Percentiles rank a stretch among this genome's conserved stretches.
Conservation (phyloP, 2,797 vertebrate species). For the Poecilia gillii region DNA sequence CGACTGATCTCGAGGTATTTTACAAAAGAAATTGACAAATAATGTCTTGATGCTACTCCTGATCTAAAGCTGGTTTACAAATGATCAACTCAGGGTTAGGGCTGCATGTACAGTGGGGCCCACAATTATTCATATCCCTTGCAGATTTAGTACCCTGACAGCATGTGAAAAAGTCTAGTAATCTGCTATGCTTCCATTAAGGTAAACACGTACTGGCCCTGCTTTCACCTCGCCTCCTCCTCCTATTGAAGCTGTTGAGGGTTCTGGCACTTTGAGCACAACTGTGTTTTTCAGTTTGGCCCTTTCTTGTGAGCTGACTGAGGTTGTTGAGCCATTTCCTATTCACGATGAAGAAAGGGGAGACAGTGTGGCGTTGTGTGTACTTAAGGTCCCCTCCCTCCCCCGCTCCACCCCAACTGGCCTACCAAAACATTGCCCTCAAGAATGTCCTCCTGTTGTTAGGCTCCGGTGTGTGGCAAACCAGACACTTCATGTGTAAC, state of each 20-base stretch:
- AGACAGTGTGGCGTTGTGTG: conserved; percentile 31
- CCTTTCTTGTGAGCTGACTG: conserved; percentile 49
- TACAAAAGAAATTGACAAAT: neutral
- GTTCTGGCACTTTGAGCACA: conserved; percentile 26
- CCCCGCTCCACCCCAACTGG: conserved; percentile 1
- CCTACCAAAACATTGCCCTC: conserved; percentile 46
- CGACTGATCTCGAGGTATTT: neutral
- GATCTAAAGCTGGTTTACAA: neutral
- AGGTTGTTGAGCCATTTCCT: conserved; percentile 53
- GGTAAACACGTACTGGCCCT: conserved; percentile 5
- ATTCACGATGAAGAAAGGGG: conserved; percentile 38
- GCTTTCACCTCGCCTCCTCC: neutral
- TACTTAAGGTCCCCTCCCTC: conserved; percentile 48
- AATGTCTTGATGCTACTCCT: neutral
- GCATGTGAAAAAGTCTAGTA: neutral
- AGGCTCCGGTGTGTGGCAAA: conserved; percentile 28
- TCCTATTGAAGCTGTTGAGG: neutral
- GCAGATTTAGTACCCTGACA: neutral
- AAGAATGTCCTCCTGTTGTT: conserved; percentile 42
- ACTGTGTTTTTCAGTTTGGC: conserved; percentile 23
- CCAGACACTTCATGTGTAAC: conserved; percentile 1
- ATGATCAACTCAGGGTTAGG: neutral
- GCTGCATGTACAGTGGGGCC: neutral
- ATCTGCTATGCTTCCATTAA: conserved; percentile 34
- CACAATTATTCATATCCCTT: neutral